Evolutionary conservation across 2,797 vertebrate genomes (phyloP), one percentile per base, ranked within the genome.

Genomic region (Sebastes minor): DNA sequence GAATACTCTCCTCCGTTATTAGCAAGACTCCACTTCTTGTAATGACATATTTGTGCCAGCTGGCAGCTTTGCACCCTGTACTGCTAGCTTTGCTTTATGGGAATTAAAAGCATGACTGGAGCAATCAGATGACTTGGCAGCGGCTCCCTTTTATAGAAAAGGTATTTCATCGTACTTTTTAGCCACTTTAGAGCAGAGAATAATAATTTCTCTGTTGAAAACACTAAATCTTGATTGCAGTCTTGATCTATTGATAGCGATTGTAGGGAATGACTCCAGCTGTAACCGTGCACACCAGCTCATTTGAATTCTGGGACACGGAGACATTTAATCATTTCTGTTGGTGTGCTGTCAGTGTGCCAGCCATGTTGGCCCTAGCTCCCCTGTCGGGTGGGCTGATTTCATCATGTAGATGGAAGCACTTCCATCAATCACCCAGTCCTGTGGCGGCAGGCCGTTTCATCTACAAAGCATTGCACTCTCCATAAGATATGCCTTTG

Each of bases 351-450:
- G 86, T 89, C 86, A 88, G 68, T 5, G 2, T 49, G 86, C 79
- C 90, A 89, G 76, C 79, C 30, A 27, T 57, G 65, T 76, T 80
- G 84, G 80, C 81, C 59, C 23, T 3, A 10, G 10, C 38, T 76
- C 68, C 74, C 52, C 66, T 13, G 20, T 12, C 18, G 20, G 25
- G 57, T 25, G 14, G 72, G 53, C 52, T 66, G 61, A 61, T 80
- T 79, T 91, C 90, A 92, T 94, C 88, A 86, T 72, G 74, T 74
- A 87, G 80, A 94, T 91, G 86, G 76, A 88, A 83, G 89, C 82
- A 82, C 86, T 89, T 89, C 88, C 74, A 92, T 92, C 90, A 89
- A 86, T 93, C 89, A 90, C 28, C 8, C 28, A 16, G 68, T 53
- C 49, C 70, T 46, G 46, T 60, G 35, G 74, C 23, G 69, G 85